Percentiles rank a stretch among this genome's conserved stretches.
Conservation (phyloP, 2,888 invertebrate genomes). For the Pardosa pseudoannulata region DNA sequence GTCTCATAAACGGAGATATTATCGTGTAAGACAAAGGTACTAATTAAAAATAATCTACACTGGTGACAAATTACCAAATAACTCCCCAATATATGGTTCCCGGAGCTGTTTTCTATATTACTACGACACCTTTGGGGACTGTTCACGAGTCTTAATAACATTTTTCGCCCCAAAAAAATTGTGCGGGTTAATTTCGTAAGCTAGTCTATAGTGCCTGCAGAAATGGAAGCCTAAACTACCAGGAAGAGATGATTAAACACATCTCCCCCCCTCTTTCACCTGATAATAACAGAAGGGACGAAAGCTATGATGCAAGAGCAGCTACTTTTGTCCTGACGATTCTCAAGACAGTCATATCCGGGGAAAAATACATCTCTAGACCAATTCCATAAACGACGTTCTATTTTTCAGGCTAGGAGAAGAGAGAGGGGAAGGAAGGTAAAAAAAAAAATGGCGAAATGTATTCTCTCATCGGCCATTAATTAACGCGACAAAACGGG, state of each 20-base stretch:
- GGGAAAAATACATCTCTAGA: background rate
- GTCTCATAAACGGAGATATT: background rate
- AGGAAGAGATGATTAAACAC: background rate
- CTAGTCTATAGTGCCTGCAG: background rate
- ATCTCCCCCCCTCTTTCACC: too few species aligned
- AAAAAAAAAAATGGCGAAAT: background rate
- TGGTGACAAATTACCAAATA: background rate
- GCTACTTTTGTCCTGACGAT: background rate
- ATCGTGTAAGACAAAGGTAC: background rate
- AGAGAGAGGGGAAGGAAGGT: background rate
- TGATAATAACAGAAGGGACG: background rate
- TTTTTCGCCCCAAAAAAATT: background rate
- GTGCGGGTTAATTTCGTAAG: background rate
- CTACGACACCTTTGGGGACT: background rate
- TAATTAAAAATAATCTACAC: slow-evolving; percentile 10
- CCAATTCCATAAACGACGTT: background rate
- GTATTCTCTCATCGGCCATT: slow-evolving; percentile 28
- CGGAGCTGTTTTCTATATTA: background rate
- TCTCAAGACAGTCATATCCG: background rate
- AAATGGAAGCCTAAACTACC: background rate
- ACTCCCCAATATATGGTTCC: background rate
- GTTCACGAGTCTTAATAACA: background rate
- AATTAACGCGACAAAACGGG: slow-evolving; percentile 65
- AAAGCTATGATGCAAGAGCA: background rate
- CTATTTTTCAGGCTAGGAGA: background rate